Evolutionary conservation across 2,888 invertebrate species (phyloP), one percentile per base, ranked within the genome.

Genomic region (Eucriotettix oculatus): DNA sequence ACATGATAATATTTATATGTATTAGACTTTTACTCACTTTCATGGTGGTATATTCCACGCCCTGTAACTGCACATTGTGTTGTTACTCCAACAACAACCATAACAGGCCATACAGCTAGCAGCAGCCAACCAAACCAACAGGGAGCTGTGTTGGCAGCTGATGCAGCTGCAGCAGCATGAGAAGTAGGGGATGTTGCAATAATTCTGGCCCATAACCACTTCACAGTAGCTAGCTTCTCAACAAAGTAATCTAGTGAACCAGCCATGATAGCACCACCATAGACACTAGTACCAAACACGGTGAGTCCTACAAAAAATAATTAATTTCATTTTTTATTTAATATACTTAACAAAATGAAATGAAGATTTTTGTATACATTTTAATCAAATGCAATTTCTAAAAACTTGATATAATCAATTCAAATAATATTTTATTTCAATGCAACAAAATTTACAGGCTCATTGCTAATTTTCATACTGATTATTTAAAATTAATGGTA

Each of bases 91-190:
- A 85, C 77, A 17, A 85, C 68, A 57, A 85, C 78, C 65, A 84
- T 79, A 40, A 81, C 78, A 0, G 87, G 87, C 88, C 88, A 88
- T 52, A 84, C 79, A 5, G 80, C 83, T 54, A 89, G 75, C 52
- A 87, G 78, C 65, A 86, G 73, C 87, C 87, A 88, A 57, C 86
- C 85, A 69, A 82, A 79, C 74, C 84, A 83, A 71, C 87, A 87
- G 1, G 85, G 81, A 1, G 79, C 79, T 58, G 74, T 74, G 0
- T 72, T 76, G 1, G 80, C 79, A 68, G 64, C 62, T 43, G 65
- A 60, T 10, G 65, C 65, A 17, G 64, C 65, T 42, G 66, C 66
- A 59, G 66, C 66, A 64, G 67, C 67, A 29, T 66, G 81, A 80
- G 14, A 29, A 16, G 16, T 17, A 29, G 29, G 29, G 29, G 29